Evolutionary conservation across 2,797 vertebrate species (phyloP).

Genomic region (Hozukius guyotensis): DNA sequence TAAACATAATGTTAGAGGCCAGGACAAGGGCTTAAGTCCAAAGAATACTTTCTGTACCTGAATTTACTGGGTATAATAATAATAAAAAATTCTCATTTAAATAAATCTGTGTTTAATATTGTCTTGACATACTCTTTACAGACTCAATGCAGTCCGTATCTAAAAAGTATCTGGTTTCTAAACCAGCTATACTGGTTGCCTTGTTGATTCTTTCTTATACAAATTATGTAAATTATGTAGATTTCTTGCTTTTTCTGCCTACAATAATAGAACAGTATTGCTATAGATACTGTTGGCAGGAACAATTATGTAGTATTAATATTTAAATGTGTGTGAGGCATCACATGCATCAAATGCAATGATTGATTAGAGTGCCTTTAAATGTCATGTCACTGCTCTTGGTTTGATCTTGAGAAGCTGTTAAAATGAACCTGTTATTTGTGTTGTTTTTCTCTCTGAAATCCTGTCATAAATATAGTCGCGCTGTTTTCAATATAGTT

Average conservation of each 20-base stretch:
- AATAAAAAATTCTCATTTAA: not conserved
- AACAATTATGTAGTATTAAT: not conserved
- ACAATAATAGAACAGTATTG: not conserved
- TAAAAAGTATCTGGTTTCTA: too few relatives aligned
- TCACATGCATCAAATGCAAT: not conserved
- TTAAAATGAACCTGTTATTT: conserved; percentile 27
- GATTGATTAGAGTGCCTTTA: conserved; percentile 20
- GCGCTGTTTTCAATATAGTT: conserved; percentile 4
- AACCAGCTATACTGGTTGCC: not conserved
- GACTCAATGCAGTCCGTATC: not conserved
- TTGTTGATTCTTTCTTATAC: not conserved
- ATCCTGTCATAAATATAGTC: conserved; percentile 17
- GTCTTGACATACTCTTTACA: not conserved
- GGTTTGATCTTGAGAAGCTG: conserved; percentile 13
- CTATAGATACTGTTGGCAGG: not conserved
- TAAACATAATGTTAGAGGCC: not conserved
- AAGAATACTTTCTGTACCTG: not conserved
- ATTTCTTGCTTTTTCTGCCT: not conserved
- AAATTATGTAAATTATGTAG: not conserved
- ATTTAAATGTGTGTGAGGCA: not conserved
- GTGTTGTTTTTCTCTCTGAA: not conserved
- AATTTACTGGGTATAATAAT: not conserved
- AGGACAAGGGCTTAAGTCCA: not conserved
- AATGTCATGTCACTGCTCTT: conserved; percentile 13
- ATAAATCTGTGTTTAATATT: not conserved